A percentile compares a stretch with the other conserved stretches of the same genome.
phyloP scores from a whole-genome alignment of 1,140 invertebrate genomes.

The Drosophila subpulchrella region DNA sequence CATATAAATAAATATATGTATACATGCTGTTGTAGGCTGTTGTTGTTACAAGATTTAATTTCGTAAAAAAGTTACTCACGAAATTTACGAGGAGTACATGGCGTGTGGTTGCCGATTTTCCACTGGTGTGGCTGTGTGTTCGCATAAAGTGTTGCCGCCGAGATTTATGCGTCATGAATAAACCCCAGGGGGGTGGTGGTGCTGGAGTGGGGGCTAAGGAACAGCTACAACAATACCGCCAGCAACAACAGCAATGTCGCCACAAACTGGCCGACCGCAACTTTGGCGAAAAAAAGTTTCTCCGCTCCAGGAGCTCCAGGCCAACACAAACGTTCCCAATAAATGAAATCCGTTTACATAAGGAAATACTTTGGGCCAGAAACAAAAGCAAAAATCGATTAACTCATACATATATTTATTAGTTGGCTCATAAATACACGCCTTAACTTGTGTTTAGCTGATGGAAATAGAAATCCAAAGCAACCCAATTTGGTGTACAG shows the following conservation, averaged over 20 bases:
- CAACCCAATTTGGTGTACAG: background rate
- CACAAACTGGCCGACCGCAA: slow-evolving; percentile 34
- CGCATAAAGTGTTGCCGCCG: slow-evolving; percentile 78
- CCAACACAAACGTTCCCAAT: slow-evolving; percentile 36
- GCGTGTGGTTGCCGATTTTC: slow-evolving; percentile 73
- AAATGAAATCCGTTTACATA: slow-evolving; percentile 63
- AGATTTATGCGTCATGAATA: slow-evolving; percentile 83
- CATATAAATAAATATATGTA: slow-evolving; percentile 37
- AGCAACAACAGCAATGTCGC: slow-evolving; percentile 36
- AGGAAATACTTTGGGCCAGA: slow-evolving; percentile 49
- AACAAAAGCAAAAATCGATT: slow-evolving; percentile 49
- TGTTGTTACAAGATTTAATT: slow-evolving; percentile 83
- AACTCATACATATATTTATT: slow-evolving; percentile 37
- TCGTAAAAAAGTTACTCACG: slow-evolving; percentile 82
- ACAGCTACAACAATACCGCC: slow-evolving; percentile 32
- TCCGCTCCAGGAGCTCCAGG: slow-evolving; percentile 20
- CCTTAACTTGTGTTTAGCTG: background rate
- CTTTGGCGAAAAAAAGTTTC: slow-evolving; percentile 26
- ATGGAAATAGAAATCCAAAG: slow-evolving; percentile 5
- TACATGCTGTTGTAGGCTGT: slow-evolving; percentile 48
- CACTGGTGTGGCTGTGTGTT: slow-evolving; percentile 63
- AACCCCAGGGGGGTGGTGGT: slow-evolving; percentile 56
- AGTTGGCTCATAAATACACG: background rate
- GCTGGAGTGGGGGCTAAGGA: slow-evolving; percentile 20
- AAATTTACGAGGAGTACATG: slow-evolving; percentile 83